A percentile compares a stretch with the other conserved stretches of the same genome.
Evolutionary conservation across 1,140 invertebrate species (phyloP).

Genomic region (Brachionus plicatilis): DNA sequence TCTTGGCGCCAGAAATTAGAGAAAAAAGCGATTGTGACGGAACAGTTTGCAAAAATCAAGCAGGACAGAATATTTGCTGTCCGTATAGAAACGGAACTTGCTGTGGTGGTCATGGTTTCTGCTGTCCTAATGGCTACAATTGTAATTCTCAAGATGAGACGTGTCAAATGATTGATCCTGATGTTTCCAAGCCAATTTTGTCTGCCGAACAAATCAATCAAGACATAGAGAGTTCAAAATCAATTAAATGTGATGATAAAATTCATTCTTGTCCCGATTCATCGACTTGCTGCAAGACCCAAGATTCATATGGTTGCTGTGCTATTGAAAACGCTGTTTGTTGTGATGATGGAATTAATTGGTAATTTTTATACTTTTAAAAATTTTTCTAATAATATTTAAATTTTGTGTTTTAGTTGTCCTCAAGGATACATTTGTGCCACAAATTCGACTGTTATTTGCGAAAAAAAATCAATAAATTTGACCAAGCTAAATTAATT

Average conservation of each 20-base stretch:
- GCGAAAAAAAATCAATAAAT: not conserved
- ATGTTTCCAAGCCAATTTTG: not conserved
- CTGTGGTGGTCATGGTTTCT: conserved; percentile 27
- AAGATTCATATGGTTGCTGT: conserved; percentile 28
- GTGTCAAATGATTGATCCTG: conserved; percentile 12
- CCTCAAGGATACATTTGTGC: not conserved
- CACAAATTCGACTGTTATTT: not conserved
- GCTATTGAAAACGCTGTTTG: conserved; percentile 27
- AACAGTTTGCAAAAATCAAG: not conserved
- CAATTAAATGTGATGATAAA: conserved; percentile 11
- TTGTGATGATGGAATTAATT: conserved; percentile 36
- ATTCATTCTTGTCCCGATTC: conserved; percentile 26
- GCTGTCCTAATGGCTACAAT: conserved; percentile 34
- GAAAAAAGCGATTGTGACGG: not conserved
- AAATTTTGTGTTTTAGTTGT: not conserved
- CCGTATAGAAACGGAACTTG: conserved; percentile 35
- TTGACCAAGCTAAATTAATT: not conserved
- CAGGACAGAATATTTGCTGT: not conserved
- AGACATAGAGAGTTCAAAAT: not conserved
- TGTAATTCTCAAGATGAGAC: conserved; percentile 31
- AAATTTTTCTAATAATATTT: not conserved
- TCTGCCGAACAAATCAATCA: not conserved
- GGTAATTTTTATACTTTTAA: not conserved
- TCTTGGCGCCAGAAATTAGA: not conserved
- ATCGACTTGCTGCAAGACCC: conserved; percentile 30